phyloP scores from a whole-genome alignment of 2,113 vertebrate genomes.

The Festucalex cinctus region DNA sequence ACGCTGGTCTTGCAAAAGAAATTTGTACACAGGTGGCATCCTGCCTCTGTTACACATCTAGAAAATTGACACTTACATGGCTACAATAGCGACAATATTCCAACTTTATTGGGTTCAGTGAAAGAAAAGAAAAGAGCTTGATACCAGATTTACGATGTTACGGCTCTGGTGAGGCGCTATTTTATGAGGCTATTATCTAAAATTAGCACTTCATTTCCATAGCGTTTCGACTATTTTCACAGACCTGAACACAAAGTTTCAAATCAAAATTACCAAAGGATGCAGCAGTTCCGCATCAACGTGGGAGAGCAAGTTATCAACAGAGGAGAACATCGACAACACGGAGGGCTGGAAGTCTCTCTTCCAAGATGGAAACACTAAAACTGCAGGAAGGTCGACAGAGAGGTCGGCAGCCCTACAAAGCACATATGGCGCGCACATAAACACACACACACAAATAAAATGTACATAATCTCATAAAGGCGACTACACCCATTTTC shows the following conservation, averaged over 20 bases:
- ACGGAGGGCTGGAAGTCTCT: slow-evolving; percentile 45
- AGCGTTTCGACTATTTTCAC: not conserved
- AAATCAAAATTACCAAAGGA: slow-evolving; percentile 74
- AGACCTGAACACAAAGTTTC: not conserved
- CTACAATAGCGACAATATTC: too few relatives aligned
- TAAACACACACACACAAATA: slow-evolving; percentile 1
- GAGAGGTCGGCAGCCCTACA: slow-evolving; percentile 75
- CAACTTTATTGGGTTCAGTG: too few relatives aligned
- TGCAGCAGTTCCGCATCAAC: slow-evolving; percentile 72
- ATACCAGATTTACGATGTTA: not conserved
- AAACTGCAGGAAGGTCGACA: slow-evolving; percentile 74
- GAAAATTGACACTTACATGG: too few relatives aligned
- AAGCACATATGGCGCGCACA: not conserved
- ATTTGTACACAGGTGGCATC: too few relatives aligned
- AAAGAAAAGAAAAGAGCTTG: not conserved
- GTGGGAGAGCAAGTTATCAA: slow-evolving; percentile 63
- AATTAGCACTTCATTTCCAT: not conserved
- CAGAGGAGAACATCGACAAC: slow-evolving; percentile 48
- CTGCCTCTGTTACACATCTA: too few relatives aligned
- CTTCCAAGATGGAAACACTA: slow-evolving; percentile 71
- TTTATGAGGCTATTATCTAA: not conserved
- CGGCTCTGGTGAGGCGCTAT: too few relatives aligned
- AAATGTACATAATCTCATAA: not conserved
- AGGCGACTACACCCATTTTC: not conserved
- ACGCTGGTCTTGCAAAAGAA: too few relatives aligned